Evolutionary conservation across 53 echinoderm and acorn worm species (phyloP).

Genomic region (Mesocentrotus franciscanus): DNA sequence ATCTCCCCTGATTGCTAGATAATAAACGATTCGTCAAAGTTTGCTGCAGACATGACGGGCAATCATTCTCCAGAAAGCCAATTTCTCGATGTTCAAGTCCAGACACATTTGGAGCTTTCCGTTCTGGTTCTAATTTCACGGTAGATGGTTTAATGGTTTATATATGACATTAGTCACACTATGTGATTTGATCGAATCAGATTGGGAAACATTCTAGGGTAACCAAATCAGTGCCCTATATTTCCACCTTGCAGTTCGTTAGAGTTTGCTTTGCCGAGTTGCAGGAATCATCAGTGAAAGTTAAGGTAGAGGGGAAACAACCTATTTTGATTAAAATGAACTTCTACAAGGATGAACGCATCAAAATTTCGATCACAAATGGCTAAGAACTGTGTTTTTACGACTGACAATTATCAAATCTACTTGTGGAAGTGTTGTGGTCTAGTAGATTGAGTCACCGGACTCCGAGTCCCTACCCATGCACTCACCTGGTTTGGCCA

Average conservation of each 20-base stretch:
- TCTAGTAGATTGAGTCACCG: too few species aligned
- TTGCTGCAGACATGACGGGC: background rate
- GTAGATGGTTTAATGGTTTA: background rate
- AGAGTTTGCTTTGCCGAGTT: slow-evolving; percentile 15
- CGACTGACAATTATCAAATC: too few species aligned
- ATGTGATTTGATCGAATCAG: background rate
- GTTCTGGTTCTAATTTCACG: slow-evolving; percentile 10
- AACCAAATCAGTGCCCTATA: slow-evolving; percentile 39
- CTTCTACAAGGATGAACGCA: background rate
- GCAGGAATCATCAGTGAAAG: background rate
- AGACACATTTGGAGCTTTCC: background rate
- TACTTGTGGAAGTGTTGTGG: too few species aligned
- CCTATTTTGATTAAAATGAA: background rate
- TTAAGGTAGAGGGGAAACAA: background rate
- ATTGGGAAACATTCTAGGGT: background rate
- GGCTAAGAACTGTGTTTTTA: background rate
- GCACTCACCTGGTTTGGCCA: too few species aligned
- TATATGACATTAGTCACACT: slow-evolving; percentile 15
- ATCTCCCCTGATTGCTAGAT: background rate
- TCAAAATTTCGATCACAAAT: background rate
- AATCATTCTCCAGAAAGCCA: background rate
- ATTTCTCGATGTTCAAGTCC: background rate
- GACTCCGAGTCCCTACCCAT: too few species aligned
- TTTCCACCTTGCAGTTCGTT: slow-evolving; percentile 9
- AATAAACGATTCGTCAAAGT: background rate